phyloP scores from a whole-genome alignment of 35 echinoderm and acorn worm species.

The Anneissia japonica region DNA sequence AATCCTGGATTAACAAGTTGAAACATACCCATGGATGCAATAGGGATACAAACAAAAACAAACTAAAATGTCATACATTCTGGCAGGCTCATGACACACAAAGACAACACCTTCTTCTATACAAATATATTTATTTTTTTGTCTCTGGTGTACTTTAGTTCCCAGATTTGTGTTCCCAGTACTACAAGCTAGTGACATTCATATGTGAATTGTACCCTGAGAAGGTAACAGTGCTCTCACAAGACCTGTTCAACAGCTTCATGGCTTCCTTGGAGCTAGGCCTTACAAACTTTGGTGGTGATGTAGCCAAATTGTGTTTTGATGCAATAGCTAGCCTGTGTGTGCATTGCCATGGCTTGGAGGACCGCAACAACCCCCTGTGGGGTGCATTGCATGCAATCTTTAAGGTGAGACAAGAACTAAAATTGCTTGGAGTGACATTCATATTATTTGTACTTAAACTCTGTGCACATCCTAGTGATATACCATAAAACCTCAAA shows the following conservation, averaged over 20 bases:
- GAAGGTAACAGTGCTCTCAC: slow-evolving; percentile 45
- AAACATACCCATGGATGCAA: too few species aligned
- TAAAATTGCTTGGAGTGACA: too few species aligned
- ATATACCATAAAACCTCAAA: too few species aligned
- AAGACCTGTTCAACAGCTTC: slow-evolving; percentile 69
- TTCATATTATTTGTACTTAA: too few species aligned
- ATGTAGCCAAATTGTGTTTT: slow-evolving; percentile 79
- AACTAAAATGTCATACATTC: too few species aligned
- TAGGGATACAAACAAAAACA: too few species aligned
- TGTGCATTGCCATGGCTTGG: slow-evolving; percentile 58
- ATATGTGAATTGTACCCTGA: slow-evolving; percentile 85
- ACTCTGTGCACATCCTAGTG: too few species aligned
- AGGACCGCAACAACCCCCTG: slow-evolving; percentile 31
- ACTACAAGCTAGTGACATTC: slow-evolving; percentile 87
- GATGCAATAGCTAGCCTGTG: slow-evolving; percentile 66
- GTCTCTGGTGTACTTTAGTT: slow-evolving; percentile 40
- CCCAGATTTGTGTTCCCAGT: slow-evolving; percentile 79
- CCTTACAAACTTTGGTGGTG: slow-evolving; percentile 63
- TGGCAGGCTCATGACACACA: too few species aligned
- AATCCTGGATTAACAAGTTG: too few species aligned
- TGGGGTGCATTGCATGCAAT: slow-evolving; percentile 23
- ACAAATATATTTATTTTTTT: not conserved
- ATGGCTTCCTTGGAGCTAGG: slow-evolving; percentile 83
- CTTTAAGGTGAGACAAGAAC: not conserved
- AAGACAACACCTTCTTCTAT: too few species aligned